Evolutionary conservation across 2,797 vertebrate genomes (phyloP).

Genomic region (Aldrovandia affinis): DNA sequence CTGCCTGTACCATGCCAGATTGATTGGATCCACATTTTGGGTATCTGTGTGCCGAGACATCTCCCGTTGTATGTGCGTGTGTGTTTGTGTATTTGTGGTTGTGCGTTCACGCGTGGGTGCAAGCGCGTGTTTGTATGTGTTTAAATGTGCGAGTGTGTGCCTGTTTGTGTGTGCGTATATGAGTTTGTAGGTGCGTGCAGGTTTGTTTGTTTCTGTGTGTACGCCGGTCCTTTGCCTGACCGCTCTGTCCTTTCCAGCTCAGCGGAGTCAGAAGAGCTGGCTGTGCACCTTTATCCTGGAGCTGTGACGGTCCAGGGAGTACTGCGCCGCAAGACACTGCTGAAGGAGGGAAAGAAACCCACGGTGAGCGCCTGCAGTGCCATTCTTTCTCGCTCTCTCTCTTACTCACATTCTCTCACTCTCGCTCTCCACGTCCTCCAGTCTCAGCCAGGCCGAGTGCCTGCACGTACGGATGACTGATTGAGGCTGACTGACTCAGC

Average conservation of each 20-base stretch:
- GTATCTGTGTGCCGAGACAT: constrained; percentile 36
- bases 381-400: not conserved
- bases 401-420: not conserved
- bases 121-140: constrained; percentile 23
- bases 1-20: not conserved
- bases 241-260: constrained; percentile 75
- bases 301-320: constrained; percentile 95
- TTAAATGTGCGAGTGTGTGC: constrained; percentile 24
- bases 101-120: constrained; percentile 27
- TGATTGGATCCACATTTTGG: constrained; percentile 27
- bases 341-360: constrained; percentile 98
- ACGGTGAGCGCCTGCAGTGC: constrained; percentile 78
- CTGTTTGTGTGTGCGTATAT: constrained; percentile 17
- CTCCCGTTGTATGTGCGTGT: constrained; percentile 34
- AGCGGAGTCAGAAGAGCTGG: constrained; percentile 93
- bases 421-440: not conserved
- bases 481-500: too few relatives aligned
- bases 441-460: not conserved
- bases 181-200: not conserved
- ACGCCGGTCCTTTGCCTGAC: constrained; percentile 27
- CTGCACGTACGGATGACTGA: not conserved
- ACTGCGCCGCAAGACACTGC: constrained; percentile 91
- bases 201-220: constrained; percentile 24
- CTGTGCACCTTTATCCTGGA: constrained; percentile 94
- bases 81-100: not conserved